Conservation (phyloP, 1,140 invertebrate genomes). For the Laupala kohalensis region DNA sequence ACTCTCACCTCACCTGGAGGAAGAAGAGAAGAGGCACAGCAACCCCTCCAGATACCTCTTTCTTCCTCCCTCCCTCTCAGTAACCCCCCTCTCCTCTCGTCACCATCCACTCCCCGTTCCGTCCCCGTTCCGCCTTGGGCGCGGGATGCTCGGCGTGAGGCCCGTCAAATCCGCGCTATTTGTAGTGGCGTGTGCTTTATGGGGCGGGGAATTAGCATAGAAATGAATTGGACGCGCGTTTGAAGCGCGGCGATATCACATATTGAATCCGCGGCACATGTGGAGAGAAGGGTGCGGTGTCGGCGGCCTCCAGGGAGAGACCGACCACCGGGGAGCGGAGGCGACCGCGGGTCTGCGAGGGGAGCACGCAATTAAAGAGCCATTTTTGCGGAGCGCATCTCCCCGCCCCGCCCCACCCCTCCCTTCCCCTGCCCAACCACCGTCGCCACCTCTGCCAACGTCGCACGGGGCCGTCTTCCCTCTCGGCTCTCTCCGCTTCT, state of each 20-base stretch:
- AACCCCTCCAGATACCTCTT: too few species aligned
- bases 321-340: background rate
- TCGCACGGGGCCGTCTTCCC: too few species aligned
- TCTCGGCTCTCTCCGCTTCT: too few species aligned
- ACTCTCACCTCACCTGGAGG: background rate
- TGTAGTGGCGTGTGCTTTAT: constrained; percentile 8
- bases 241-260: constrained; percentile 6
- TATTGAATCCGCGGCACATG: constrained; percentile 9
- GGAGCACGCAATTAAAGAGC: background rate
- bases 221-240: constrained; percentile 8
- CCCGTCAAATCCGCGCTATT: background rate
- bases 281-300: background rate
- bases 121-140: too few species aligned
- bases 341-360: background rate
- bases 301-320: background rate
- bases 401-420: too few species aligned
- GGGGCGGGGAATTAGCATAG: constrained; percentile 9
- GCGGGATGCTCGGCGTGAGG: too few species aligned
- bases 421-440: too few species aligned
- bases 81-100: too few species aligned
- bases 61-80: too few species aligned
- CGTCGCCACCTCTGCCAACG: too few species aligned
- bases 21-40: background rate
- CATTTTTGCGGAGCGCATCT: too few species aligned
- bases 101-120: too few species aligned